Evolutionary conservation across 2,797 vertebrate species (phyloP).

Genomic region (Bufotes viridis): DNA sequence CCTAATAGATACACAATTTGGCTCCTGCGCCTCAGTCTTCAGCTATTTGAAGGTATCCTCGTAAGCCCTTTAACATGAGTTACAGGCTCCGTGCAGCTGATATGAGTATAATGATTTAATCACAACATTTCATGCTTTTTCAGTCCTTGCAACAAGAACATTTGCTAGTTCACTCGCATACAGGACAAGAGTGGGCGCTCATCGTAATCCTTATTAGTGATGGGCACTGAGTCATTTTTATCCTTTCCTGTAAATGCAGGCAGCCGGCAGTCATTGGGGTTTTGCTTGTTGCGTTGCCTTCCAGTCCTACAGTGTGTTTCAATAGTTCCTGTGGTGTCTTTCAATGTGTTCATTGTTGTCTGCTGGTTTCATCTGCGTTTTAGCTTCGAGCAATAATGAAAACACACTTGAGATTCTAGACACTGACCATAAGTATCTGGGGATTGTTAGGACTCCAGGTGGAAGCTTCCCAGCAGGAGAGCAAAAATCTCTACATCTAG

Average conservation of each 20-base stretch:
- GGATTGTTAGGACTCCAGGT: conserved; percentile 58
- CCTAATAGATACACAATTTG: too few species aligned
- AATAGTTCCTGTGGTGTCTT: conserved; percentile 49
- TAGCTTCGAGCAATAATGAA: conserved; percentile 56
- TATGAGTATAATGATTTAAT: conserved; percentile 42
- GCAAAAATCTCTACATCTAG: conserved; percentile 53
- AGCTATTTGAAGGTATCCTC: neutral
- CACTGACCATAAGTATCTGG: conserved; percentile 53
- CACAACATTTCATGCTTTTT: conserved; percentile 12
- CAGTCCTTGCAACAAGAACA: conserved; percentile 23
- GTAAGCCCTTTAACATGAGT: neutral
- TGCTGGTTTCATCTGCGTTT: conserved; percentile 32
- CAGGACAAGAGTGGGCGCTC: conserved; percentile 31
- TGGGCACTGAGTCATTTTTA: conserved; percentile 30
- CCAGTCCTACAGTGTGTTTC: conserved; percentile 12
- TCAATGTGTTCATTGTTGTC: conserved; percentile 51
- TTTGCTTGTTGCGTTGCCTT: conserved; percentile 30
- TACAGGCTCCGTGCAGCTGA: neutral
- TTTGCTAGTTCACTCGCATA: conserved; percentile 3
- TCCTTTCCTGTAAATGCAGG: conserved; percentile 26
- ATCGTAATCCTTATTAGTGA: conserved; percentile 37
- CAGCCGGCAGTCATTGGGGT: neutral
- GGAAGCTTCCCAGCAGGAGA: conserved; percentile 52
- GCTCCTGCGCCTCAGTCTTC: neutral
- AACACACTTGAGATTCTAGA: conserved; percentile 57